phyloP scores from a whole-genome alignment of 2,797 vertebrate genomes.

The Tiaroga cobitis region DNA sequence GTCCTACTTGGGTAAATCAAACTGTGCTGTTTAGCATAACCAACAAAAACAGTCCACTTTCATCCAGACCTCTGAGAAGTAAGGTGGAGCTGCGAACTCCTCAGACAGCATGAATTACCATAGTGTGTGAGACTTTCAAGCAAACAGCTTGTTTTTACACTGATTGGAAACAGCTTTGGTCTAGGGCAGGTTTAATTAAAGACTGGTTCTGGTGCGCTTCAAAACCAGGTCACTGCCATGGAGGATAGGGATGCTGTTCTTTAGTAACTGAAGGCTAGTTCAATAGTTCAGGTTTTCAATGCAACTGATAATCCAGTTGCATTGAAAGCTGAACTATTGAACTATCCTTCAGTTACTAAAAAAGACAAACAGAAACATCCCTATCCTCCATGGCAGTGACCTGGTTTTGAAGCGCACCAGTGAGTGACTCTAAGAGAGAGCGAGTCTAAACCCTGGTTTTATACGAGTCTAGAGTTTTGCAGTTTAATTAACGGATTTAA shows the following conservation, averaged over 20 bases:
- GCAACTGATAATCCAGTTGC: neutral
- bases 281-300: slow-evolving; percentile 11
- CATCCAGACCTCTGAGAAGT: slow-evolving; percentile 23
- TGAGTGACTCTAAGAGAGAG: neutral
- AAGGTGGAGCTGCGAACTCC: slow-evolving; percentile 25
- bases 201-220: neutral
- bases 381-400: too few species aligned
- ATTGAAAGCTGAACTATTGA: too few species aligned
- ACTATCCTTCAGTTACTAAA: too few species aligned
- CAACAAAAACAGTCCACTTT: slow-evolving; percentile 36
- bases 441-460: slow-evolving; percentile 4
- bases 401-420: neutral
- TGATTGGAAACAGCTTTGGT: slow-evolving; percentile 20
- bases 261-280: slow-evolving; percentile 5
- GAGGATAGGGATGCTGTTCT: slow-evolving; percentile 7
- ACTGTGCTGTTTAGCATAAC: slow-evolving; percentile 15
- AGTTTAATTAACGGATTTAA: slow-evolving; percentile 20
- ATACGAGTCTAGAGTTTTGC: neutral
- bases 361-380: too few species aligned
- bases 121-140: slow-evolving; percentile 20
- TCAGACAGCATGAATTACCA: slow-evolving; percentile 13
- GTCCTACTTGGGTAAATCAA: slow-evolving; percentile 7
- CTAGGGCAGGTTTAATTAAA: slow-evolving; percentile 33
- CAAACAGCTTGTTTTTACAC: slow-evolving; percentile 27
- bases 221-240: slow-evolving; percentile 14